These are phyloP conservation scores for Scomberomorus guttatus DNA, from an alignment of 2,797 vertebrate species.

Conservation along the genomic window DNA sequence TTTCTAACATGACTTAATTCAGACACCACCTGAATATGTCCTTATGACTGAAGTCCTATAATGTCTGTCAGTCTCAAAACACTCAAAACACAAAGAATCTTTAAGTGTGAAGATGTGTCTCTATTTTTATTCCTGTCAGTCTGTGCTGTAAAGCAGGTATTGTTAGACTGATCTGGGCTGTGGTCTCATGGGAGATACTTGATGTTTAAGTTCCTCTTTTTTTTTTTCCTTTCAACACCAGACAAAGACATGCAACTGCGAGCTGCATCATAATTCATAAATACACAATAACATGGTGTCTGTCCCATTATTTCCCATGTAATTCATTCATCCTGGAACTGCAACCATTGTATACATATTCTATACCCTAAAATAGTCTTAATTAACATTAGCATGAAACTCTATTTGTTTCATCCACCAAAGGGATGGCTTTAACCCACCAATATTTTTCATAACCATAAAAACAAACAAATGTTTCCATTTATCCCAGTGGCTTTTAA, in stretches of 20 bases:
- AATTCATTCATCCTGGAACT: background rate
- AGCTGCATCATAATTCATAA: background rate
- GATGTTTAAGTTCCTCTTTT: background rate
- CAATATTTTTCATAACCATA: background rate
- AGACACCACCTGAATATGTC: background rate
- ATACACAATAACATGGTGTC: background rate
- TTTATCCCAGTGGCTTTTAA: background rate
- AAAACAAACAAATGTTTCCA: background rate
- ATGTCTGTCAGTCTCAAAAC: background rate
- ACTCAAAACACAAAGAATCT: constrained; percentile 32
- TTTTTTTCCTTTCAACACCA: background rate
- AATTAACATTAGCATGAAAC: background rate
- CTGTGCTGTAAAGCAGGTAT: constrained; percentile 6
- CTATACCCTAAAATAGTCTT: background rate
- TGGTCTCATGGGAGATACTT: constrained; percentile 27
- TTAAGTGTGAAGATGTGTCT: constrained; percentile 7
- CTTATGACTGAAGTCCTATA: background rate
- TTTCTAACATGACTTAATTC: too few species aligned
- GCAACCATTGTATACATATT: background rate
- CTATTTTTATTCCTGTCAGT: background rate
- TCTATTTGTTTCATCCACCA: background rate
- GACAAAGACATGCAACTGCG: constrained; percentile 5
- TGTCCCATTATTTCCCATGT: background rate
- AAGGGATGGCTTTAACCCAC: background rate
- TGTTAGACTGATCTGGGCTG: constrained; percentile 9